Evolutionary conservation across 2,888 invertebrate genomes (phyloP).

Genomic region (Pardosa pseudoannulata): DNA sequence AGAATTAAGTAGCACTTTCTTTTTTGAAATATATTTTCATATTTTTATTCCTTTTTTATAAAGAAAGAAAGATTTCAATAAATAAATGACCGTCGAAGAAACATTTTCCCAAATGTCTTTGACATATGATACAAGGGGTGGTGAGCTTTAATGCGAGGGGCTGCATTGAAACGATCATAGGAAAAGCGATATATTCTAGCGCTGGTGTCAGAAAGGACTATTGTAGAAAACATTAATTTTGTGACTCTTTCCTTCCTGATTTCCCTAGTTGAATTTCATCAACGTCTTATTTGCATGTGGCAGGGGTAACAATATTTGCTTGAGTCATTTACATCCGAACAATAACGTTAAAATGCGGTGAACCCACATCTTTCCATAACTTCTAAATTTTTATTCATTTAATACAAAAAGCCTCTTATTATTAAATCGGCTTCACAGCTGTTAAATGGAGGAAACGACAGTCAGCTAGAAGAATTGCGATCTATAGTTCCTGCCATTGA

Average conservation of each 20-base stretch:
- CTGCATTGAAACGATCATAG: slow-evolving; percentile 36
- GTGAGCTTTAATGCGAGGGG: slow-evolving; percentile 20
- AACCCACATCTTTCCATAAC: too few relatives aligned
- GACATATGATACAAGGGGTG: slow-evolving; percentile 47
- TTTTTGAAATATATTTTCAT: background rate
- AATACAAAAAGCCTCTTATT: too few relatives aligned
- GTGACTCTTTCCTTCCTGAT: slow-evolving; percentile 30
- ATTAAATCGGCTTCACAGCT: too few relatives aligned
- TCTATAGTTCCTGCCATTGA: too few relatives aligned
- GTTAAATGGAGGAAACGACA: too few relatives aligned
- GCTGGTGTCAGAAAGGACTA: slow-evolving; percentile 38
- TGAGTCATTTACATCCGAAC: too few relatives aligned
- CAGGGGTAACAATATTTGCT: too few relatives aligned
- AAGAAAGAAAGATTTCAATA: slow-evolving; percentile 50
- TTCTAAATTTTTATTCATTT: too few relatives aligned
- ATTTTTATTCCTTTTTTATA: background rate
- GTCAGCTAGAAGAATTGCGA: too few relatives aligned
- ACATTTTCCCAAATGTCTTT: slow-evolving; percentile 59
- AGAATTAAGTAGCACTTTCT: slow-evolving; percentile 39
- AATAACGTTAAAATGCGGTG: too few relatives aligned
- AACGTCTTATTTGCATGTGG: slow-evolving; percentile 31
- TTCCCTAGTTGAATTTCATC: slow-evolving; percentile 45
- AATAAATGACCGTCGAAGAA: slow-evolving; percentile 57
- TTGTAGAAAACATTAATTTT: slow-evolving; percentile 57
- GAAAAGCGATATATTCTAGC: slow-evolving; percentile 39